Evolutionary conservation across 2,797 vertebrate genomes (phyloP).

Genomic region (Sebastes umbrosus): DNA sequence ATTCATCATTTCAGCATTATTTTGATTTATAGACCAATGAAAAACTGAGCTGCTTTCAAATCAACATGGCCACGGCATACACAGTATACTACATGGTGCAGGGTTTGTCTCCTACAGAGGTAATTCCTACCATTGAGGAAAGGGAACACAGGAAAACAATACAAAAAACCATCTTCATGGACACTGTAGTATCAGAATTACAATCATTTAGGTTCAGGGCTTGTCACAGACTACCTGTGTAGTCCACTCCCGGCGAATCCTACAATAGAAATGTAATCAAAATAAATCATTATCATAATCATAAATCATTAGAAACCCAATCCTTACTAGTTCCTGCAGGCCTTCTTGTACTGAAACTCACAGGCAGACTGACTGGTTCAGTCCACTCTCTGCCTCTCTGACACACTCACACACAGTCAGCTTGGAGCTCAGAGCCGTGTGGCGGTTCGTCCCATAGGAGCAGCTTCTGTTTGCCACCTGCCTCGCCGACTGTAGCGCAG

Average conservation of each 20-base stretch:
- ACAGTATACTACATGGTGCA: no score
- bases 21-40: no score
- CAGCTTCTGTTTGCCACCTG: conserved; percentile 5
- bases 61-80: no score
- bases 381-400: neutral
- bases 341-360: neutral
- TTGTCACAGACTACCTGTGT: neutral
- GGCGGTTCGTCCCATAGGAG: neutral
- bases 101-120: no score
- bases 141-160: no score
- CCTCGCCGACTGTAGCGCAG: neutral
- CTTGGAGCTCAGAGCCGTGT: neutral
- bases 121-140: no score
- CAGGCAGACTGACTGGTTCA: neutral
- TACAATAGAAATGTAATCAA: neutral
- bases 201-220: no score
- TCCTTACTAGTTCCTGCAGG: neutral
- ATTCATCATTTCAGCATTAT: no score
- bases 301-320: neutral
- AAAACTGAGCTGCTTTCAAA: no score
- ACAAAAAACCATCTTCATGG: no score
- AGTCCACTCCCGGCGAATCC: neutral
- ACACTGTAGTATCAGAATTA: no score
- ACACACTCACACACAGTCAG: neutral
- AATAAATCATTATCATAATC: neutral